Evolutionary conservation across 2,888 invertebrate species (phyloP).

Genomic region (Chalcosyrphus nemorum): DNA sequence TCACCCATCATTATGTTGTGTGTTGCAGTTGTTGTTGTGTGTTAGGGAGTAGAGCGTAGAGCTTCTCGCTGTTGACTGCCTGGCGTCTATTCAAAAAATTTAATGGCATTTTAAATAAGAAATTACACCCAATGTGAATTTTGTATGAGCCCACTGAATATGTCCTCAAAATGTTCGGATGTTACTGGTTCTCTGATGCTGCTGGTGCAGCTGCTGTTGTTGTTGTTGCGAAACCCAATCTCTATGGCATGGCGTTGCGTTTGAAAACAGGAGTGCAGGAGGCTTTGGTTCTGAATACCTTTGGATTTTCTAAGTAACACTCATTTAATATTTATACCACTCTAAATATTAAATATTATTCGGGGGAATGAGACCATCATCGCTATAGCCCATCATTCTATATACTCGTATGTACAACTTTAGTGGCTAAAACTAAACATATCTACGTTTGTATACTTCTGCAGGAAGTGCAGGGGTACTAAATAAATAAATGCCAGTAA

Average conservation of each 20-base stretch:
- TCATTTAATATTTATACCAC: conserved; percentile 83
- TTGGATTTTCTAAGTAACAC: conserved; percentile 82
- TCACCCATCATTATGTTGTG: conserved; percentile 66
- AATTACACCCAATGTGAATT: conserved; percentile 81
- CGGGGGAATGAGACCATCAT: conserved; percentile 57
- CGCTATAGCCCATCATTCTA: conserved; percentile 17
- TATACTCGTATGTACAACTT: conserved; percentile 24
- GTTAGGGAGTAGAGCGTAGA: conserved; percentile 13
- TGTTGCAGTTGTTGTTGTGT: conserved; percentile 57
- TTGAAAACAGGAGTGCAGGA: conserved; percentile 52
- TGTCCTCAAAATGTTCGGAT: conserved; percentile 72
- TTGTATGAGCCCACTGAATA: conserved; percentile 77
- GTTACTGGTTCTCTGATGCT: conserved; percentile 48
- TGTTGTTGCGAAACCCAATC: conserved; percentile 64
- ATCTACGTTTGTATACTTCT: neutral
- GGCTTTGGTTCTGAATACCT: conserved; percentile 78
- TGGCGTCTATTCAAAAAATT: conserved; percentile 81
- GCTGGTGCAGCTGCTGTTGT: conserved; percentile 34
- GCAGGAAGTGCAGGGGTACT: conserved; percentile 22
- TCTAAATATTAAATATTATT: conserved; percentile 83
- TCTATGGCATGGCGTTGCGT: conserved; percentile 55
- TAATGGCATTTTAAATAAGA: conserved; percentile 83
- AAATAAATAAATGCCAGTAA: conserved; percentile 49
- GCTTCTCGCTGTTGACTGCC: conserved; percentile 57
- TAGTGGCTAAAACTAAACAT: conserved; percentile 58